phyloP scores from a whole-genome alignment of 2,113 vertebrate genomes.

The Vulpes vulpes region DNA sequence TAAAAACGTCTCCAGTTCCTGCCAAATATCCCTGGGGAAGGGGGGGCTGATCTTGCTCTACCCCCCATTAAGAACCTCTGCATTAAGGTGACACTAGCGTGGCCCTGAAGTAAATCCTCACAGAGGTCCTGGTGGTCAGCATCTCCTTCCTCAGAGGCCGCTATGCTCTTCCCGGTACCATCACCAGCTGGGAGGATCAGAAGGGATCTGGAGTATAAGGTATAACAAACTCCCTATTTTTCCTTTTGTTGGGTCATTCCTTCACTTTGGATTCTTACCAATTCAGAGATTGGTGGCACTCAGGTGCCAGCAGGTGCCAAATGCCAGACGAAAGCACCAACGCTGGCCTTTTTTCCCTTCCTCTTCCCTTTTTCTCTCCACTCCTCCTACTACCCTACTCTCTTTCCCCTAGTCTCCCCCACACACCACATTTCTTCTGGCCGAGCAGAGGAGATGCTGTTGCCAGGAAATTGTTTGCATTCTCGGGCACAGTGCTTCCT shows the following conservation, averaged over 20 bases:
- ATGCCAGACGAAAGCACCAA: not conserved
- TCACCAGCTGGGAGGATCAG: not conserved
- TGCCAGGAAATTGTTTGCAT: conserved; percentile 54
- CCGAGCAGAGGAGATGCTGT: not conserved
- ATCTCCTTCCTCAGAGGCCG: not conserved
- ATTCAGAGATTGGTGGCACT: not conserved
- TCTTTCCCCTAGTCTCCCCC: not conserved
- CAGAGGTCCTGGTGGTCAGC: not conserved
- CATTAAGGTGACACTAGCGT: not conserved
- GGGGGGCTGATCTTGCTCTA: not conserved
- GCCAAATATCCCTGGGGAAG: too few relatives aligned
- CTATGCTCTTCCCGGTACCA: not conserved
- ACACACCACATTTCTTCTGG: not conserved
- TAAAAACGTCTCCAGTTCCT: not conserved
- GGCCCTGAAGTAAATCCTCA: not conserved
- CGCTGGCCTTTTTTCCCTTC: not conserved
- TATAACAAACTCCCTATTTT: not conserved
- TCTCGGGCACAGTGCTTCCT: not conserved
- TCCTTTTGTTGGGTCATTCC: not conserved
- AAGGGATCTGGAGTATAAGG: not conserved
- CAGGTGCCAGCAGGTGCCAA: not conserved
- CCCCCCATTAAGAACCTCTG: not conserved
- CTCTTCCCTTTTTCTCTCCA: not conserved
- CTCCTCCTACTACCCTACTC: not conserved
- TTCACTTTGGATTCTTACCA: not conserved